Evolutionary conservation across 2,113 vertebrate genomes (phyloP).

Genomic region (Colistium nudipinnis): DNA sequence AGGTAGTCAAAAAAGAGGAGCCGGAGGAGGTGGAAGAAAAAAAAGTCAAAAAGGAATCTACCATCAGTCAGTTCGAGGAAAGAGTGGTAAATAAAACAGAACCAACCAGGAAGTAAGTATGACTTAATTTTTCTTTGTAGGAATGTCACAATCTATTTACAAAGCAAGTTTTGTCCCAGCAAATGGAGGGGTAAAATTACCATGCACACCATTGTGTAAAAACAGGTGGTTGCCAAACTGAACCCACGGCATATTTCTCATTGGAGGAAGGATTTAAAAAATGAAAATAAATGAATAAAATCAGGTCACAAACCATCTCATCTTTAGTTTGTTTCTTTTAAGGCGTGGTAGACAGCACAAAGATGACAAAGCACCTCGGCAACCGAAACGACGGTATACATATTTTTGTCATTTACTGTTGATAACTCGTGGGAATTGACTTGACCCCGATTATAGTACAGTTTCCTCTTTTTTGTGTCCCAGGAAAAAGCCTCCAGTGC

Average conservation of each 20-base stretch:
- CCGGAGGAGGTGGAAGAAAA: constrained; percentile 83
- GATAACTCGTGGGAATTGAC: background rate
- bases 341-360: constrained; percentile 89
- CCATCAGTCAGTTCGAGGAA: background rate
- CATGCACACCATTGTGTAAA: too few relatives aligned
- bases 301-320: too few relatives aligned
- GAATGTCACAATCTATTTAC: too few relatives aligned
- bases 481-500: constrained; percentile 81
- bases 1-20: constrained; percentile 77
- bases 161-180: too few relatives aligned
- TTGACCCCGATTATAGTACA: background rate
- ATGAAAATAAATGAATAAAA: too few relatives aligned
- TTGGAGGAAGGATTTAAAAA: too few relatives aligned
- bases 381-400: constrained; percentile 88
- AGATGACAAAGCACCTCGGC: constrained; percentile 89
- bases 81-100: background rate
- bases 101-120: constrained; percentile 45
- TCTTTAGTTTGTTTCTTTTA: constrained; percentile 11
- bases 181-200: too few relatives aligned
- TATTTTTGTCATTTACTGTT: background rate
- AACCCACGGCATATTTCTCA: too few relatives aligned
- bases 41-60: constrained; percentile 3
- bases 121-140: background rate
- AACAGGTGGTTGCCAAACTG: too few relatives aligned
- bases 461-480: background rate